Evolutionary conservation across 2,888 invertebrate genomes (phyloP).

Genomic region (Microplitis manilae): DNA sequence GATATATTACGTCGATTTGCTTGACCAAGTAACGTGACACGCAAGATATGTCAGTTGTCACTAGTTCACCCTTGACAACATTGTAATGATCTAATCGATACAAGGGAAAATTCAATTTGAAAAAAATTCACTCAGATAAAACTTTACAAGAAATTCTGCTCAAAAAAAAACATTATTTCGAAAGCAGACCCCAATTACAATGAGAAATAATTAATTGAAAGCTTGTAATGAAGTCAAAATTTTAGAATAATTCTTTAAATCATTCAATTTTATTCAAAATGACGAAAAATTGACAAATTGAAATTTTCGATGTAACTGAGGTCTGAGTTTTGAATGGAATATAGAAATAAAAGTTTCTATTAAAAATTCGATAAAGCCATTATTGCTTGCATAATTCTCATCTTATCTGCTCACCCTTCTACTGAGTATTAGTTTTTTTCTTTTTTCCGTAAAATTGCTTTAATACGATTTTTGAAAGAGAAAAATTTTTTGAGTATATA

Average conservation of each 20-base stretch:
- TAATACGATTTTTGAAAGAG: constrained; percentile 2
- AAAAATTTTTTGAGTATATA: constrained; percentile 24
- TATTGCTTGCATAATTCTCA: background rate
- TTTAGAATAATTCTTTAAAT: too few species aligned
- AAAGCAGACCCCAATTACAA: too few species aligned
- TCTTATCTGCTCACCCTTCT: background rate
- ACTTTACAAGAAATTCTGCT: too few species aligned
- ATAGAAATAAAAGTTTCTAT: background rate
- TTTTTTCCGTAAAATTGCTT: constrained; percentile 4
- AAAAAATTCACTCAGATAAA: background rate
- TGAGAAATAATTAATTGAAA: too few species aligned
- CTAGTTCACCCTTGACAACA: constrained; percentile 8
- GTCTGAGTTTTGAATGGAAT: too few species aligned
- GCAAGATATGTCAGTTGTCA: background rate
- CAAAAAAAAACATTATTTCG: too few species aligned
- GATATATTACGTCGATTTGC: constrained; percentile 14
- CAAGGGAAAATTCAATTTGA: background rate
- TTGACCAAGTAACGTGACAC: constrained; percentile 31
- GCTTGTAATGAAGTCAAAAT: too few species aligned
- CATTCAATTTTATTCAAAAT: too few species aligned
- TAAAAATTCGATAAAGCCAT: background rate
- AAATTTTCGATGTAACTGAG: too few species aligned
- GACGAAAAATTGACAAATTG: too few species aligned
- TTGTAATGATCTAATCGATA: constrained; percentile 17
- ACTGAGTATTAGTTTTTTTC: background rate